A percentile compares a stretch with the other conserved stretches of the same genome.
phyloP scores from a whole-genome alignment of 2,113 vertebrate genomes.

The Chaenogobius annularis region DNA sequence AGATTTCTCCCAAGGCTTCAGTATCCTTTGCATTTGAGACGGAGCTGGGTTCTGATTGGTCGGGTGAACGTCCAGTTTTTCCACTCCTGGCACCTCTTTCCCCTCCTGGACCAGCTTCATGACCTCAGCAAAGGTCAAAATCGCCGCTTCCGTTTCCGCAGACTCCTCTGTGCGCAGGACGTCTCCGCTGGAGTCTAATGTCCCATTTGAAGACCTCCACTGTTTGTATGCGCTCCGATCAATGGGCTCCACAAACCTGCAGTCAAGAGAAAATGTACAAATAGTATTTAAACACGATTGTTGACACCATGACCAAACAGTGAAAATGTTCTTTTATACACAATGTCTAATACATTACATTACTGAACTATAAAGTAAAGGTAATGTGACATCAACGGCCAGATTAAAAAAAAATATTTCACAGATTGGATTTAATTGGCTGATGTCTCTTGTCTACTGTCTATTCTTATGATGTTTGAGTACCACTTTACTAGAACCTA shows the following conservation, averaged over 20 bases:
- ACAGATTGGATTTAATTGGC: too few relatives aligned
- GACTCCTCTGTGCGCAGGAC: not conserved
- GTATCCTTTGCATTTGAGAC: constrained; percentile 68
- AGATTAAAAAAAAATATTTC: too few relatives aligned
- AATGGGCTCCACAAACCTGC: constrained; percentile 75
- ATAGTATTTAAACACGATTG: not conserved
- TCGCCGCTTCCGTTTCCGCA: constrained; percentile 3
- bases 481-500: too few relatives aligned
- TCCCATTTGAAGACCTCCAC: constrained; percentile 24
- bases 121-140: constrained; percentile 76
- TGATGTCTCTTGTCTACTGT: too few relatives aligned
- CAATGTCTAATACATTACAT: too few relatives aligned
- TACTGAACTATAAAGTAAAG: too few relatives aligned
- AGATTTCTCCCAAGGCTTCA: constrained; percentile 75
- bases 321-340: too few relatives aligned
- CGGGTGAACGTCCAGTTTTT: constrained; percentile 64
- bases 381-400: too few relatives aligned
- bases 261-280: not conserved
- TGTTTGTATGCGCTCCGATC: constrained; percentile 53
- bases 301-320: too few relatives aligned
- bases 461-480: too few relatives aligned
- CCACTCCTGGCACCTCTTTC: constrained; percentile 72
- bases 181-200: constrained; percentile 24
- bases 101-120: constrained; percentile 76
- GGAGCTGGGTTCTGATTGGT: constrained; percentile 70